phyloP scores from a whole-genome alignment of 23 tunicate genomes.

The Botrylloides violaceus region DNA sequence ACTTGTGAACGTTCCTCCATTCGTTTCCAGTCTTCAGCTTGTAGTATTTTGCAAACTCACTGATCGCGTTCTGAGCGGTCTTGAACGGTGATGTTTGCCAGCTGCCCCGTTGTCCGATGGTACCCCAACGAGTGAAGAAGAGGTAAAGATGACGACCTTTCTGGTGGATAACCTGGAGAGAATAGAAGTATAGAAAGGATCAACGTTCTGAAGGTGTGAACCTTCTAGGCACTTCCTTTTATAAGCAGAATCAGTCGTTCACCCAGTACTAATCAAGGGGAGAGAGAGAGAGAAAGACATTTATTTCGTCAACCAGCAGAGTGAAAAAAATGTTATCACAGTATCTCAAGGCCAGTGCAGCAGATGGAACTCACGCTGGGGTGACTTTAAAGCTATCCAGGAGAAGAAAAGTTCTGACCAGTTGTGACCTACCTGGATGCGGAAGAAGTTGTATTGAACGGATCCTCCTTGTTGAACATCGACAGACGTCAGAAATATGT shows the following conservation, averaged over 20 bases:
- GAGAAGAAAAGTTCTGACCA: not conserved
- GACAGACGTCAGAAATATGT: slow-evolving; percentile 84
- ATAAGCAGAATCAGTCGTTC: not conserved
- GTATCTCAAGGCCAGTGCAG: not conserved
- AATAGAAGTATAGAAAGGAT: not conserved
- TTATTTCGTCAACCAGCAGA: too few relatives aligned
- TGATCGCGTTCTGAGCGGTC: slow-evolving; percentile 82
- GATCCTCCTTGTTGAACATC: slow-evolving; percentile 74
- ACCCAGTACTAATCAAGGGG: not conserved
- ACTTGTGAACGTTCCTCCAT: slow-evolving; percentile 89
- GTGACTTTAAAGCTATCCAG: not conserved
- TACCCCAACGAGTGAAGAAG: slow-evolving; percentile 94
- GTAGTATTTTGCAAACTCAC: slow-evolving; percentile 87
- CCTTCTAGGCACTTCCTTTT: too few relatives aligned
- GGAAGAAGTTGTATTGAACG: slow-evolving; percentile 88
- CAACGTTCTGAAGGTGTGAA: not conserved
- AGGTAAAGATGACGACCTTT: slow-evolving; percentile 82
- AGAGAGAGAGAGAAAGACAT: too few relatives aligned
- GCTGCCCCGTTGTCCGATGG: slow-evolving; percentile 84
- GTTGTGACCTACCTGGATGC: slow-evolving; percentile 62
- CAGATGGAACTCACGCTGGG: not conserved
- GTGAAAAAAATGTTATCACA: too few relatives aligned
- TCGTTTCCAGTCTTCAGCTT: slow-evolving; percentile 96
- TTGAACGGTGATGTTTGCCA: slow-evolving; percentile 97
- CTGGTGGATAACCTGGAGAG: slow-evolving; percentile 81